phyloP scores from a whole-genome alignment of 2,797 vertebrate species.

The Gallinago stenura region DNA sequence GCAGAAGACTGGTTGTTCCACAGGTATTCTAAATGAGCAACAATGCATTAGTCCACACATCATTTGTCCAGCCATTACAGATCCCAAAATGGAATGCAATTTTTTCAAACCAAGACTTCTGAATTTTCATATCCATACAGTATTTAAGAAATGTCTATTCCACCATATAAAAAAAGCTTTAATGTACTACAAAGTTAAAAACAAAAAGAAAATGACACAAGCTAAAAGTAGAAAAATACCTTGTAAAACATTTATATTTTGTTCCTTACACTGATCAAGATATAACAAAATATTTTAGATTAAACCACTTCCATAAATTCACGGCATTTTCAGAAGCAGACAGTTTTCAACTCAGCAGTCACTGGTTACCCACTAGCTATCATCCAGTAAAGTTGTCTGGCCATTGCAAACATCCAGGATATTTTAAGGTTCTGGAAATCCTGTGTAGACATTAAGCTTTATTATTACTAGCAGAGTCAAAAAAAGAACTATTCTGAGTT shows the following conservation, averaged over 20 bases:
- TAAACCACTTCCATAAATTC: conserved; percentile 38
- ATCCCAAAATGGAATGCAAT: conserved; percentile 10
- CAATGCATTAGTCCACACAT: conserved; percentile 25
- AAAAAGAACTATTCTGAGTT: neutral
- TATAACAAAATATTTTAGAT: conserved; percentile 60
- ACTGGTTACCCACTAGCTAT: conserved; percentile 1
- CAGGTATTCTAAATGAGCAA: neutral
- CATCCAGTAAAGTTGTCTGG: neutral
- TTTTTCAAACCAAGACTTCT: conserved; percentile 42
- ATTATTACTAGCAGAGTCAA: neutral
- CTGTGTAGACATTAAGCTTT: neutral
- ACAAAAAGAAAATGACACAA: conserved; percentile 73
- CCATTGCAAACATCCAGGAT: neutral
- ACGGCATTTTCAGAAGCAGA: conserved; percentile 41
- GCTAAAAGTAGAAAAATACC: conserved; percentile 80
- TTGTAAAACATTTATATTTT: conserved; percentile 58
- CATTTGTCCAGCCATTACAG: conserved; percentile 10
- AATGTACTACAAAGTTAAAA: conserved; percentile 74
- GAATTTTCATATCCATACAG: conserved; percentile 19
- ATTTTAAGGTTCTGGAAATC: neutral
- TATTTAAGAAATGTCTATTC: conserved; percentile 75
- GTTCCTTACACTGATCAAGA: conserved; percentile 64
- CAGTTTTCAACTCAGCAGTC: neutral
- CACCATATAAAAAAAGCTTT: conserved; percentile 78
- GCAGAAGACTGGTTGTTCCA: conserved; percentile 61